These are phyloP conservation scores for Pandemis corylana DNA, from an alignment of 2,888 invertebrate species.

Conservation along the genomic window DNA sequence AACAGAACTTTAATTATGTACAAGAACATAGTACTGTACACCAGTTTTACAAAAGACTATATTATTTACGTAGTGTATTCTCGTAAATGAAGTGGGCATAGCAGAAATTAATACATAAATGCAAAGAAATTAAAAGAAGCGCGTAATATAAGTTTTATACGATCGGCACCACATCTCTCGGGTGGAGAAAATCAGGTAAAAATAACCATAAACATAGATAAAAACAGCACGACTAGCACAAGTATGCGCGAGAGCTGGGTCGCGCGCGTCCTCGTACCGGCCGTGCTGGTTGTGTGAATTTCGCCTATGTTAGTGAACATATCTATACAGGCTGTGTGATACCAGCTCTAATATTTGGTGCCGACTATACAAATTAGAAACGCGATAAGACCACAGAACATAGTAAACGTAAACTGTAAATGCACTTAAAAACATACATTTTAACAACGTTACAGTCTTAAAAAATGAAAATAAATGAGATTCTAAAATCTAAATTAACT, in stretches of 20 bases:
- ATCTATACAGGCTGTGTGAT: too few species aligned
- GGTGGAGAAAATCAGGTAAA: not conserved
- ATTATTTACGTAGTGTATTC: constrained; percentile 35
- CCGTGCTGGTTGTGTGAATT: too few species aligned
- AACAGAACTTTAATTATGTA: constrained; percentile 76
- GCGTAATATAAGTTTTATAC: constrained; percentile 44
- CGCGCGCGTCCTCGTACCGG: too few species aligned
- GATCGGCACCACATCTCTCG: not conserved
- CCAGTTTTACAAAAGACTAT: constrained; percentile 45
- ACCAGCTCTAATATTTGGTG: not conserved
- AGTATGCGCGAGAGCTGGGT: too few species aligned
- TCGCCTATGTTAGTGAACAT: too few species aligned
- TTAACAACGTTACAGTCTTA: constrained; percentile 22
- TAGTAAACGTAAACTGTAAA: constrained; percentile 18
- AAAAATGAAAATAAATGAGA: constrained; percentile 40
- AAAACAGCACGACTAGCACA: too few species aligned
- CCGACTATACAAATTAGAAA: constrained; percentile 20
- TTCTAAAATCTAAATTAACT: constrained; percentile 51
- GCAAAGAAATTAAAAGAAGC: constrained; percentile 53
- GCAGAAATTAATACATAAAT: constrained; percentile 62
- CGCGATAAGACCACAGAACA: constrained; percentile 8
- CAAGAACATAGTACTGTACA: constrained; percentile 57
- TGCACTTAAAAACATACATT: constrained; percentile 25
- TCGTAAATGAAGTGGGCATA: constrained; percentile 48
- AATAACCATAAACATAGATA: not conserved